These are phyloP conservation scores for Cephus spinipes DNA, from an alignment of 2,888 invertebrate species.

Conservation along the genomic window DNA sequence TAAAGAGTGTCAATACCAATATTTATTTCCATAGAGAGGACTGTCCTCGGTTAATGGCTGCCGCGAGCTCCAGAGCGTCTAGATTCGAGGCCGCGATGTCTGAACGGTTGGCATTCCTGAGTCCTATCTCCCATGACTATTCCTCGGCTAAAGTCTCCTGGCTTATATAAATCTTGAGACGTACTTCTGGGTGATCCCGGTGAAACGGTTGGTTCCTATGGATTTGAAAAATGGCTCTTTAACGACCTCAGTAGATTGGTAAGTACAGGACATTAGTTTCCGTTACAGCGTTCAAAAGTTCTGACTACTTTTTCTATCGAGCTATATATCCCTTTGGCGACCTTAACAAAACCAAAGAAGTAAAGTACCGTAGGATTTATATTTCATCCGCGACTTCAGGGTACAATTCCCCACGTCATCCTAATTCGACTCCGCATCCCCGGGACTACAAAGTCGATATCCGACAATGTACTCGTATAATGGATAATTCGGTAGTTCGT, in stretches of 20 bases:
- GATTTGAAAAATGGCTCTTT: conserved; percentile 12
- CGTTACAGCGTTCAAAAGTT: background rate
- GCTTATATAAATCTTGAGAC: conserved; percentile 35
- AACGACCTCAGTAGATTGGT: background rate
- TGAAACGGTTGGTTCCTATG: background rate
- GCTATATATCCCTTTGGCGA: background rate
- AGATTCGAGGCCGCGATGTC: conserved; percentile 39
- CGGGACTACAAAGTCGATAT: background rate
- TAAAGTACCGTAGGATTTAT: background rate
- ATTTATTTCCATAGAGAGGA: conserved; percentile 30
- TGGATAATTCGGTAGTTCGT: background rate
- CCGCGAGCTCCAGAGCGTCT: conserved; percentile 29
- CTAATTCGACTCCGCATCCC: background rate
- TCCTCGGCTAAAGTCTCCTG: conserved; percentile 19
- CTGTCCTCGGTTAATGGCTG: conserved; percentile 40
- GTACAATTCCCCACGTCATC: background rate
- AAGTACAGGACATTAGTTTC: background rate
- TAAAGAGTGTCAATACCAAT: conserved; percentile 29
- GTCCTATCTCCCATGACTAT: conserved; percentile 25
- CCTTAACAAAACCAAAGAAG: background rate
- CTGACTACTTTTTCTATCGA: background rate
- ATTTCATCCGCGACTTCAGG: background rate
- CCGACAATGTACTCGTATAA: background rate
- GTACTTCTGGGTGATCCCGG: conserved; percentile 22
- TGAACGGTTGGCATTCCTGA: conserved; percentile 32